Base-by-base conservation (phyloP, 2,797 vertebrate species). In the Gallinago solitaria region DNA sequence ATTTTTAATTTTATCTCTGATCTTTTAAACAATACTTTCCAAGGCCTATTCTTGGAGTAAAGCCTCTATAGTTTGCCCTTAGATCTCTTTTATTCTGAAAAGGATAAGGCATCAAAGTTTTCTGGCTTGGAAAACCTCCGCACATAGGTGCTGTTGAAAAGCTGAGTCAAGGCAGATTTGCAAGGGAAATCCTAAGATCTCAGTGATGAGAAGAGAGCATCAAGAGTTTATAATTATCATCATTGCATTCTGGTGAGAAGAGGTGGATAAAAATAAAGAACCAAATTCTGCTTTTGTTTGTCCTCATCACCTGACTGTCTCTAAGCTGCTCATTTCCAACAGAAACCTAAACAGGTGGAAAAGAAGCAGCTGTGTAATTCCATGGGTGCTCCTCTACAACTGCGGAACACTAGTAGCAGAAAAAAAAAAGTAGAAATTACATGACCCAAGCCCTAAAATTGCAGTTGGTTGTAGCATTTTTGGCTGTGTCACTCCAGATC, bases 401-500 rank as follows among this genome's bases (percentile, higher is more conserved):
- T 33, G 41, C 50, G 69, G 75, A 69, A 78, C 6, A 3, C 10
- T 50, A 41, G 16, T 47, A 90, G 68, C 47, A 30, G 61, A 21
- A 80, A 88, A 3, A 21, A 3, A 9, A 28, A 74, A 39, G 15
- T 9, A 61, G 10, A 59, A 60, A 82, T 0, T 0, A 53, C 12
- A 10, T 3, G 8, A 65, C 12, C 18, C 20, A 24, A 89, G 11
- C 20, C 20, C 18, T 59, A 19, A 21, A 47, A 39, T 2, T 59
- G 30, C 32, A 60, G 24, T 0, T n/a, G 19, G 27, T 9, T 83
- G 43, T 24, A 90, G 33, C 10, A 33, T 85, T 87, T 77, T 2
- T 47, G 1, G 27, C 47, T 76, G 11, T n/a, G 39, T 50, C 86
- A 41, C 30, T 89, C 47, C 47, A 43, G 27, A 16, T 25, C 18